Base-by-base conservation (phyloP, 2,888 invertebrate genomes). In the Tholera decimalis region DNA sequence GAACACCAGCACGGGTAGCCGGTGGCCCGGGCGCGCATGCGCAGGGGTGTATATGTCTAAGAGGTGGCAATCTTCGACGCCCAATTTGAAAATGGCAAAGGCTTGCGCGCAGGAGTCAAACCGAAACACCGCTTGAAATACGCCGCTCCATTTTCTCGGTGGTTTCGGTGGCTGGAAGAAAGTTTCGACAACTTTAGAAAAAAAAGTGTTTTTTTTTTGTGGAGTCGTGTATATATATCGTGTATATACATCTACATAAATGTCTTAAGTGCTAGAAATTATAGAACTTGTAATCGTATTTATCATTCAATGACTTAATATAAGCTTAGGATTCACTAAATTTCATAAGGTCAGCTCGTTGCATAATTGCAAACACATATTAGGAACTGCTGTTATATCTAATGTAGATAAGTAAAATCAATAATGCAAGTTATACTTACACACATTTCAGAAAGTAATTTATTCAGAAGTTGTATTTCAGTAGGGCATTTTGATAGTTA, bases 41-140 rank as follows among this genome's bases (percentile, higher is more conserved):
- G 85, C 87, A 7, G 95, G 94, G 0, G 89, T 75, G 75, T 90
- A 91, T 0, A 95, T 89, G 74, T 95, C 93, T 0, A 95, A 90
- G 9, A 85, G 85, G 0, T 92, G 88, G 63, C 95, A 95, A 68
- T 94, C 89, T 67, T 95, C 95, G 28, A 79, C 66, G 46, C 94
- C 94, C 1, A 87, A 50, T 28, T 83, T 83, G n/a, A 92, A 60
- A 58, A 86, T 68, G 8, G 84, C 80, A 2, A 93, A 60, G 15
- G 82, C 83, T 70, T 94, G 94, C 0, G 93, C 88, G 69, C 94
- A 95, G 49, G 89, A 84, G 2, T 84, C 79, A 47, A 87, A 85
- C 5, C 85, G 88, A 7, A 85, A 79, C 4, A 91, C 77, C 0
- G 94, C 94, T 46, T 90, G 62, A 63, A 89, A 89, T 2, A 89